Conservation (phyloP, 2,888 invertebrate species). For the Sarcophaga variegata region DNA sequence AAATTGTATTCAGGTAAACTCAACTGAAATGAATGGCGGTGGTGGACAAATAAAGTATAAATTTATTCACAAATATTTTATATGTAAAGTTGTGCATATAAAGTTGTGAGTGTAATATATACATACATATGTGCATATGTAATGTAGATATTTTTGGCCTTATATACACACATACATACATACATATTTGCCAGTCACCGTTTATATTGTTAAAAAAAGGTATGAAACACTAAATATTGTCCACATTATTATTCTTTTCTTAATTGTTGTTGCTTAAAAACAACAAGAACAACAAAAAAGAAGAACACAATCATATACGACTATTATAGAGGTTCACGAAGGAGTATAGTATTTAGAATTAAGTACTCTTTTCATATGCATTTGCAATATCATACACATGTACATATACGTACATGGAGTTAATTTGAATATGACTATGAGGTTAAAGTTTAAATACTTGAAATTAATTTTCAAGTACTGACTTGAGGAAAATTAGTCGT, state of each 20-base stretch:
- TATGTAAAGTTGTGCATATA: neutral
- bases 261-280: conserved; percentile 2
- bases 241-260: neutral
- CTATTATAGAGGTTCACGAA: too few relatives aligned
- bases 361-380: too few relatives aligned
- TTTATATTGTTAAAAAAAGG: neutral
- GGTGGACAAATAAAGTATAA: neutral
- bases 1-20: conserved; percentile 49
- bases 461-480: too few relatives aligned
- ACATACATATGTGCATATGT: neutral
- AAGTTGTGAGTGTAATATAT: neutral
- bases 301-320: too few relatives aligned
- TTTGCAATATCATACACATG: too few relatives aligned
- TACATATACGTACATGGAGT: too few relatives aligned
- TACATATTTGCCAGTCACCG: neutral
- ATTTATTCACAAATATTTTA: neutral
- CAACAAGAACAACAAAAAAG: too few relatives aligned
- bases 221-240: conserved; percentile 23
- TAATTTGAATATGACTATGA: too few relatives aligned
- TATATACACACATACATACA: neutral
- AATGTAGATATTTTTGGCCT: neutral
- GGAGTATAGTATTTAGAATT: too few relatives aligned
- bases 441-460: too few relatives aligned
- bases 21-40: neutral
- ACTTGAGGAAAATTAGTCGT: too few relatives aligned